Evolutionary conservation across 1,140 invertebrate species (phyloP), one percentile per base, ranked within the genome.

Genomic region (Aricia agestis): DNA sequence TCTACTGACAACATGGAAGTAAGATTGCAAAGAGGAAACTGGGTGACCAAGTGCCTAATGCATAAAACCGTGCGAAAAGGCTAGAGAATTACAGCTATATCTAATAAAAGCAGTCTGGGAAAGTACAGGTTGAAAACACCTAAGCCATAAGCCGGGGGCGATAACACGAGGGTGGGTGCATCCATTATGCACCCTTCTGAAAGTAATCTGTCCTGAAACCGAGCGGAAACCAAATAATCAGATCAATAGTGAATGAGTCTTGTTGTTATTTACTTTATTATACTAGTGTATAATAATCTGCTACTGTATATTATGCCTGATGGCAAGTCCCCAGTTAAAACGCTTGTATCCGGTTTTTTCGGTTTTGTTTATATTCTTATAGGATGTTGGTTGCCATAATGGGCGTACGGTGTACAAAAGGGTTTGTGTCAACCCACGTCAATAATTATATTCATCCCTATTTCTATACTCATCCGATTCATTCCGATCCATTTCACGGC

Each of bases 401-500:
- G 59, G 59, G 19, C 59, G 19, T 19, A 19, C 19, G 59, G 59
- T 63, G 59, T 63, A 63, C 18, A 63, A 19, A 63, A 19, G 59
- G 59, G 59, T 19, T 63, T 63, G 19, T 63, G 59, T 63, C 59
- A 63, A 63, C 59, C 59, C 59, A 10, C 59, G 18, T 63, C 59
- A 63, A 63, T 63, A 63, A 63, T 63, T 63, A 63, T 25, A 63
- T 63, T 63, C 59, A 63, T 19, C 19, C 59, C 59, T 25, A 19
- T 63, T 18, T 63, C 59, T 63, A 63, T 63, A 19, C 59, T 25
- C 59, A 25, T 63, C 59, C 59, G 59, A 63, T 63, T 63, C 17
- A 63, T 63, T 63, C 59, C 59, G 59, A 63, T 63, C 59, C 59
- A 63, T 63, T 63, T 63, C 59, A 63, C 59, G 6, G 17, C 59